Conservation (phyloP, 2,888 invertebrate genomes). For the Lamellibrachia satsuma region DNA sequence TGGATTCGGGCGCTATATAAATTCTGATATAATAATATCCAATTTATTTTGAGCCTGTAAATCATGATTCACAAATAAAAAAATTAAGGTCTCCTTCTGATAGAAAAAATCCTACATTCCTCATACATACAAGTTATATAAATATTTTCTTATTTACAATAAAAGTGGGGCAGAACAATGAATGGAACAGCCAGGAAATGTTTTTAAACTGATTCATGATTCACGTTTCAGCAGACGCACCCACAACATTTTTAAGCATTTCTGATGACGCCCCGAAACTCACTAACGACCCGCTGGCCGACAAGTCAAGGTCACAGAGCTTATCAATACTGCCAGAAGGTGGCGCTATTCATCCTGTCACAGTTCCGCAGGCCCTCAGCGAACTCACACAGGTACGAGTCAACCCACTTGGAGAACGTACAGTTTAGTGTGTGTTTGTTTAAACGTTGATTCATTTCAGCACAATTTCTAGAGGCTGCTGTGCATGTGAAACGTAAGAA, state of each 20-base stretch:
- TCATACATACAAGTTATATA: too few species aligned
- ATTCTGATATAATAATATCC: too few species aligned
- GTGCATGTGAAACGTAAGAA: background rate
- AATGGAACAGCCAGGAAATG: too few species aligned
- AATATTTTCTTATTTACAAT: too few species aligned
- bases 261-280: too few species aligned
- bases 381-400: background rate
- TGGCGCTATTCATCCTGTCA: background rate
- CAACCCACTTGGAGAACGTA: background rate
- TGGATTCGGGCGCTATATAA: too few species aligned
- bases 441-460: background rate
- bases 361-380: background rate
- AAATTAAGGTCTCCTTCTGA: too few species aligned
- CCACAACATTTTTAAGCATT: background rate
- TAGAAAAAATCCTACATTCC: too few species aligned
- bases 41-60: too few species aligned
- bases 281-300: background rate
- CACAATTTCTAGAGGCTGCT: background rate
- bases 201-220: background rate
- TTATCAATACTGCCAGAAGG: conserved; percentile 25
- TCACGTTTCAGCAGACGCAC: background rate
- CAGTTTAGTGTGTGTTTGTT: background rate
- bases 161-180: too few species aligned
- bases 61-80: too few species aligned
- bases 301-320: conserved; percentile 24